Evolutionary conservation across 2,113 vertebrate species (phyloP).

Genomic region (Gymnorhina tibicen): DNA sequence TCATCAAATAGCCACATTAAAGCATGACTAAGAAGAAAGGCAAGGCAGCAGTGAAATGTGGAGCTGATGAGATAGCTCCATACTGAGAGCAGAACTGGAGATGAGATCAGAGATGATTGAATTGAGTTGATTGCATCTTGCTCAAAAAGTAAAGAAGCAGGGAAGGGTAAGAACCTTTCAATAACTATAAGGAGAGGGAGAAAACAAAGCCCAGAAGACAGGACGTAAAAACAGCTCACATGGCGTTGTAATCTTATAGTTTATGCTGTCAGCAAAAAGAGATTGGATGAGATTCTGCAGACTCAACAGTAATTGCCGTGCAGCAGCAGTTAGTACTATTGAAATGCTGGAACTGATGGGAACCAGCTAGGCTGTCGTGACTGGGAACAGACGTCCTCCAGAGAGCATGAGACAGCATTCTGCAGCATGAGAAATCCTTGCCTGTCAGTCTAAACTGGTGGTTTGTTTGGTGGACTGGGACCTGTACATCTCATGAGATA

Average conservation of each 20-base stretch:
- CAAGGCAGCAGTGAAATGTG: neutral
- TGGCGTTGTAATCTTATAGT: neutral
- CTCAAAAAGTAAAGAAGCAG: neutral
- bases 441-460: neutral
- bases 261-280: conserved; percentile 27
- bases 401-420: conserved; percentile 21
- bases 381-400: neutral
- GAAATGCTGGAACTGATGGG: conserved; percentile 13
- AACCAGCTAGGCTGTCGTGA: neutral
- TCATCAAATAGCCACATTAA: neutral
- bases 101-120: neutral
- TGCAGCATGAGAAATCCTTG: neutral
- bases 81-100: neutral
- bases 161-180: neutral
- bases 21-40: conserved; percentile 7
- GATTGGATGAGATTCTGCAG: conserved; percentile 14
- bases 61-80: neutral
- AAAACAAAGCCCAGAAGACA: neutral
- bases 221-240: neutral
- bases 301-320: neutral
- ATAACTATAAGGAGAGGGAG: neutral
- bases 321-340: neutral
- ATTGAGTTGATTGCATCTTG: neutral
- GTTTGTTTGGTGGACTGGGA: neutral
- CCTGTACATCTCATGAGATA: neutral